Base-by-base conservation (phyloP, 2,113 vertebrate species). In the Telmatochromis sp. region DNA sequence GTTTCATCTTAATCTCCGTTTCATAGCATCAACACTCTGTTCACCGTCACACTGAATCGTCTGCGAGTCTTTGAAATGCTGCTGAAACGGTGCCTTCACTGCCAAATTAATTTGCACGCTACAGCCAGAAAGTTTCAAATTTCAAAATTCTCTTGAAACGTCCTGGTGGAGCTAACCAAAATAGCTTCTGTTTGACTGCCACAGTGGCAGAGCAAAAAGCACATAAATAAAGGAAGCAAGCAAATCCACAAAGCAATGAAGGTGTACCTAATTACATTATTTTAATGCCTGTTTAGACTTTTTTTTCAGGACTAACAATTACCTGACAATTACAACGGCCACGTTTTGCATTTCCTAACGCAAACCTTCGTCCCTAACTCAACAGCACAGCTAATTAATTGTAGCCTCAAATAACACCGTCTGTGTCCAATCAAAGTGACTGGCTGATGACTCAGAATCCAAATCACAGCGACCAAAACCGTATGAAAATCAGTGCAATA, bases 401-500 rank as follows among this genome's bases (percentile, higher is more conserved):
- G 55, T 78, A 88, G 84, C 73, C 81, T 87, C 9, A 60, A 81
- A 51, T 86, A 85, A 73, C 78, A 78, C 33, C 28, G 65, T 88
- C 78, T 93, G 91, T 93, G 83, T 63, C 93, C 85, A 95, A 94
- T 94, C 90, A 90, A 60, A 87, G 57, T 89, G 93, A 92, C 93
- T 92, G 78, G 85, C 85, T 94, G 91, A 94, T 93, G 87, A 95
- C 79, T 92, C 86, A 90, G 68, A 87, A 87, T 81, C 57, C 81
- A 88, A 96, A 95, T 90, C 82, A 54, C 85, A 91, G 84, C 82
- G 54, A 94, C 63, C 88, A 45, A 65, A 54, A 94, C 68, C 85
- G 57, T 85, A 13, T 85, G 42, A 87, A 80, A 60, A 80, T 85
- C 85, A 68, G 26, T 55, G 65, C 47, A 80, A 85, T 91, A 89